Evolutionary conservation across 1,140 invertebrate genomes (phyloP), one percentile per base, ranked within the genome.

Genomic region (Drosophila simulans): DNA sequence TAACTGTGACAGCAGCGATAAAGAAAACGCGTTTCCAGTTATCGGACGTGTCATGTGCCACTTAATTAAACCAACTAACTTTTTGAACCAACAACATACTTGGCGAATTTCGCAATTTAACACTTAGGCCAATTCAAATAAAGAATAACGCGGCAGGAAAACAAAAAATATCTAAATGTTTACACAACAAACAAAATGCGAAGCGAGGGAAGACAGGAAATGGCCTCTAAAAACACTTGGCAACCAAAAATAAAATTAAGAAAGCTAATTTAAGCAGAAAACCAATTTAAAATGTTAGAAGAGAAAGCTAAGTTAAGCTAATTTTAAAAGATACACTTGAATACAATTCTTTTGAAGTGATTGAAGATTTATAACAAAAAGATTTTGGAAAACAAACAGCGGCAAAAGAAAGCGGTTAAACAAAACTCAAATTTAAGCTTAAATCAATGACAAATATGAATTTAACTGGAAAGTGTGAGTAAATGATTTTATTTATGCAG

Each of bases 181-280:
- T 86, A 86, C 82, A 85, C 58, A 86, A 78, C 82, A 73, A 84
- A 84, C 69, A 60, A 71, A 46, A 69, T 39, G 57, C 27, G 2
- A 17, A 12, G 22, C n/a, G 40, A 42, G 42, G 3, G 39, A 22
- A 58, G 48, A 66, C 35, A 35, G 20, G 37, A 55, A 69, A 70
- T 22, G 35, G 7, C 3, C 12, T 20, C 20, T 58, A 81, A 62
- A 78, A 66, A 52, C 70, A 63, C 53, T 84, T 82, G 69, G 74
- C 74, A 77, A 82, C 54, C 49, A 64, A 42, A 39, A 31, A 27
- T n/a, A 12, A 54, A 25, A 39, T 13, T 22, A 42, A 48, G 40
- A 48, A 60, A 60, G 63, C 73, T 77, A 69, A 69, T 62, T 73
- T 78, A 63, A 79, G 78, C 65, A 76, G 39, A 78, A 63, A 45